These are phyloP conservation scores for Ammospiza caudacuta DNA, from an alignment of 2,113 vertebrate species.

Conservation along the genomic window DNA sequence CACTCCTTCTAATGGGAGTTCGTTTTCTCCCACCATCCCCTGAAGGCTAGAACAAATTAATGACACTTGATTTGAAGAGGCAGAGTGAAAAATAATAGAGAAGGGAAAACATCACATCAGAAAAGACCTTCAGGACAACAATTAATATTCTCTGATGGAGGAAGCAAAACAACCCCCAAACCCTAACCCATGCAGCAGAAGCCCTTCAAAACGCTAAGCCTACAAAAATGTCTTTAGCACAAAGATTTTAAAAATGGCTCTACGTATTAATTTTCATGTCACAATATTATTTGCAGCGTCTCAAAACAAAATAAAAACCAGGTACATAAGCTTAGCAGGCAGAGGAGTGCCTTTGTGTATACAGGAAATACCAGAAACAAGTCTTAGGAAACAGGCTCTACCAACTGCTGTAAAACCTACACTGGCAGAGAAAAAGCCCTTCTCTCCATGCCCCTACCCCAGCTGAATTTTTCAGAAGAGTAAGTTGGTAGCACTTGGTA, in stretches of 20 bases:
- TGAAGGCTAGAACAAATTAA: conserved; percentile 39
- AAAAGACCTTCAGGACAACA: conserved; percentile 2
- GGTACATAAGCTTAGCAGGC: neutral
- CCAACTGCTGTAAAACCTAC: neutral
- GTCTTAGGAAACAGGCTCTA: neutral
- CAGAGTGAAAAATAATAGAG: neutral
- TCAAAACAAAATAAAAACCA: neutral
- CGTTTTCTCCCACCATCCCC: neutral
- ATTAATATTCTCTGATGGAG: neutral
- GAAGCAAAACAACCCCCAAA: neutral
- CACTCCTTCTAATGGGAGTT: neutral
- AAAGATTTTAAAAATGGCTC: neutral
- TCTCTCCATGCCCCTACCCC: neutral
- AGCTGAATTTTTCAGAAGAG: neutral
- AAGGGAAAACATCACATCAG: neutral
- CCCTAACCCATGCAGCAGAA: neutral
- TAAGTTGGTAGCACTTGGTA: neutral
- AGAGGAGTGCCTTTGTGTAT: neutral
- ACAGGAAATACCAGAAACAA: neutral
- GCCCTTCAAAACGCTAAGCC: neutral
- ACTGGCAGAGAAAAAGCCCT: neutral
- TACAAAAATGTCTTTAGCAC: neutral
- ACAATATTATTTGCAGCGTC: neutral
- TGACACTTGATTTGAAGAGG: neutral
- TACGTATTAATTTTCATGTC: neutral